Evolutionary conservation across 2,888 invertebrate genomes (phyloP), one percentile per base, ranked within the genome.

Genomic region (Ecliptopera silaceata): DNA sequence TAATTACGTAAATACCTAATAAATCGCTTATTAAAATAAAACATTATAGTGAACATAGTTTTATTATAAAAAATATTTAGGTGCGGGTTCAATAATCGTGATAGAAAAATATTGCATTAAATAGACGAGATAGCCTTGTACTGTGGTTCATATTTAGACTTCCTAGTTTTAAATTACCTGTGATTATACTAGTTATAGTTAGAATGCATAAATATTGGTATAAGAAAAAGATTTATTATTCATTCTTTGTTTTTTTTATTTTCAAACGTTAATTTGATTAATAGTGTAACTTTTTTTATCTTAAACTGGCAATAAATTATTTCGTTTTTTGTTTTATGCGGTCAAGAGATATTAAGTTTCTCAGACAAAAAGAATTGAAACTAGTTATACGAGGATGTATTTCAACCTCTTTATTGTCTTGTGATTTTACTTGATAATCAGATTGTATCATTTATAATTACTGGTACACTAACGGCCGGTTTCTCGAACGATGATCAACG

Each of bases 91-190:
- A 4, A 12, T 34, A 11, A n/a, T 61, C 51, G 61, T 61, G 64
- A 61, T 56, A 64, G 56, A 31, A 55, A 54, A 48, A 47, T 42
- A 48, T 34, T 47, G 51, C 51, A 50, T 54, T 54, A 59, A 55
- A 63, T 63, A 59, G 58, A 64, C 65, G 49, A n/a, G 61, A 62
- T 61, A 65, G 49, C 67, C 67, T 67, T 67, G 66, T 49, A 12
- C 46, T 18, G 15, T 32, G 39, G 44, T 48, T 56, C 42, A 56
- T 22, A 56, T 56, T 59, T 54, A 56, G 48, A 54, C 65, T 67
- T 67, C 67, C 67, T 67, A 48, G 54, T 65, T 38, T 63, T 54
- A 54, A 57, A 54, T 53, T 39, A 57, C 32, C 26, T 6, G 10
- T 44, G 20, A 49, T 49, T 44, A 47, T 41, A 46, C 36, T 49